Evolutionary conservation across 2,797 vertebrate species (phyloP), one percentile per base, ranked within the genome.

Genomic region (Paguma larvata): DNA sequence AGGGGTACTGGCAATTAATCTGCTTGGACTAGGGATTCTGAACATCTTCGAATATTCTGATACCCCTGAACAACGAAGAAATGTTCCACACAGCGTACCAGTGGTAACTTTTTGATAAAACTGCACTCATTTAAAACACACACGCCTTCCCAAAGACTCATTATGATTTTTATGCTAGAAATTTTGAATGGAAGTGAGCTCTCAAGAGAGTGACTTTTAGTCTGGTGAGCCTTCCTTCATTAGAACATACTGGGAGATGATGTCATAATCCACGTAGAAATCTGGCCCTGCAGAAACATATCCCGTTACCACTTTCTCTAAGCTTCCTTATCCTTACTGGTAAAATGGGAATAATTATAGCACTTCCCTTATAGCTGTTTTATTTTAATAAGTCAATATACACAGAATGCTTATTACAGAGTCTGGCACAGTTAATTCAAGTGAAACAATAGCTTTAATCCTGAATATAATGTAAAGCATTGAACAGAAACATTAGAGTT

Each of bases 261-360:
- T 19, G 34, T 15, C 0, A 0, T 6, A 30, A 19, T 21, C 34
- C 41, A 41, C 21, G 15, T 1, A 46, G 79, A 86, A 63, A 34
- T 79, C 86, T 95, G 18, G 23, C 11, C 13, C 32, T 73, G 41
- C 21, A 21, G 59, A 62, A 70, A 8, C 78, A 5, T 2, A 51
- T 32, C 27, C 44, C 72, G 12, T 78, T 32, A 46, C 16, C 73
- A n/a, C 14, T 67, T 95, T 88, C 83, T 85, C 18, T 53, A 59
- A 80, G 48, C 30, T 92, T 94, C 9, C 34, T 94, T 79, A 53
- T 85, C 38, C 65, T 88, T 82, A 23, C 78, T 79, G 87, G 38
- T 67, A 84, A 89, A 96, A 59, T 75, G 44, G 48, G n/a, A 6
- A 27, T 70, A 77, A 79, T 78, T 70, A 75, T 30, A 46, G 25